These are phyloP conservation scores for Furcifer pardalis DNA, from an alignment of 2,797 vertebrate species.

Conservation along the genomic window DNA sequence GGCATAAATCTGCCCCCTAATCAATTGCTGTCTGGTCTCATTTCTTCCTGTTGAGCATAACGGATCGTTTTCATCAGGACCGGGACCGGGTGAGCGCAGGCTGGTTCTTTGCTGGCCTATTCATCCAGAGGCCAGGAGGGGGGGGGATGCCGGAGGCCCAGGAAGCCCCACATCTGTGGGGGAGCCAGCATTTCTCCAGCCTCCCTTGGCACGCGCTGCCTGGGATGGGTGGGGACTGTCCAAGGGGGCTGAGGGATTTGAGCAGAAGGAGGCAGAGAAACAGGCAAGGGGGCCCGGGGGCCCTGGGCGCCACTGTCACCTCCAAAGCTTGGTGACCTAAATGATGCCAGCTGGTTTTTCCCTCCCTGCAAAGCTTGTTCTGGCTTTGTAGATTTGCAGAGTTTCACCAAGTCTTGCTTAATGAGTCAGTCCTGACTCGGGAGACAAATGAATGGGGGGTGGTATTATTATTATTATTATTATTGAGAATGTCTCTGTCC, in stretches of 20 bases:
- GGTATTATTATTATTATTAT: too few species aligned
- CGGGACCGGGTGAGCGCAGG: slow-evolving; percentile 60
- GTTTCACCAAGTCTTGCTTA: too few species aligned
- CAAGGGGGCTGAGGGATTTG: slow-evolving; percentile 52
- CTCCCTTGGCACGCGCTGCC: slow-evolving; percentile 48
- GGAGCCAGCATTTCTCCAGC: slow-evolving; percentile 54
- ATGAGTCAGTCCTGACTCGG: too few species aligned
- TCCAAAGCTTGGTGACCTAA: slow-evolving; percentile 55
- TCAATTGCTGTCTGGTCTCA: slow-evolving; percentile 27
- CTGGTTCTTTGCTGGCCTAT: slow-evolving; percentile 57
- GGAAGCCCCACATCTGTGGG: too few species aligned
- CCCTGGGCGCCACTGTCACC: too few species aligned
- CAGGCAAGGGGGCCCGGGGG: neutral
- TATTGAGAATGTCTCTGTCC: too few species aligned
- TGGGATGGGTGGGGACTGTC: slow-evolving; percentile 51
- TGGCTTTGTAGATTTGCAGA: slow-evolving; percentile 26
- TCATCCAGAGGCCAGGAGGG: slow-evolving; percentile 68
- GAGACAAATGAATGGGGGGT: too few species aligned
- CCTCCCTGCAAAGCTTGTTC: slow-evolving; percentile 39
- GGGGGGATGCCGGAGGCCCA: slow-evolving; percentile 64
- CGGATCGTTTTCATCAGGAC: slow-evolving; percentile 67
- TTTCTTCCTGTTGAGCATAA: slow-evolving; percentile 60
- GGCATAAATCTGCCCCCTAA: slow-evolving; percentile 34
- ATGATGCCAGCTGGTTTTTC: slow-evolving; percentile 42
- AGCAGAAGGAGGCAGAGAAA: neutral